A percentile compares a stretch with the other conserved stretches of the same genome.
phyloP scores from a whole-genome alignment of 2,888 invertebrate species.

The Perithous albicinctus region DNA sequence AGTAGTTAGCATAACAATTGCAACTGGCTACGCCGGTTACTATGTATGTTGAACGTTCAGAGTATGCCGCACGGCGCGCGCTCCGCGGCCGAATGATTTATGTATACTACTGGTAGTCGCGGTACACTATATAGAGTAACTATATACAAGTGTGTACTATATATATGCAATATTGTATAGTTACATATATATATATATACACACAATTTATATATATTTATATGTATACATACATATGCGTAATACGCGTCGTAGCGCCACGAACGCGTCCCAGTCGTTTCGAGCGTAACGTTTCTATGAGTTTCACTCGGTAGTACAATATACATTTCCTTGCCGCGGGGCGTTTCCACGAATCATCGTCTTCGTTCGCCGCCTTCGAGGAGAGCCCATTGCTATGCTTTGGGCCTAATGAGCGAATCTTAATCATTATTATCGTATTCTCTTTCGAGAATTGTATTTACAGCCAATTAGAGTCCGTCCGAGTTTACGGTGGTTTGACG shows the following conservation, averaged over 20 bases:
- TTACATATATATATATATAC: constrained; percentile 5
- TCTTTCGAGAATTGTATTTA: constrained; percentile 57
- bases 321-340: constrained; percentile 39
- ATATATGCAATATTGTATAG: neutral
- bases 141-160: neutral
- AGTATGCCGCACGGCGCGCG: constrained; percentile 49
- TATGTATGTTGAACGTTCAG: constrained; percentile 67
- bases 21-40: constrained; percentile 76
- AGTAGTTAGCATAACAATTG: constrained; percentile 84
- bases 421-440: constrained; percentile 60
- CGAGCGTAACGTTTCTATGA: constrained; percentile 73
- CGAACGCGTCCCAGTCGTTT: constrained; percentile 71
- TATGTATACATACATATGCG: constrained; percentile 64
- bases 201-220: constrained; percentile 10
- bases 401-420: constrained; percentile 65
- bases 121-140: constrained; percentile 11
- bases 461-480: constrained; percentile 61
- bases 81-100: constrained; percentile 79
- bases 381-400: constrained; percentile 49
- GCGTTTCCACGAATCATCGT: constrained; percentile 58
- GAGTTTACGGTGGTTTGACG: constrained; percentile 54
- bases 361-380: constrained; percentile 61
- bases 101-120: constrained; percentile 67
- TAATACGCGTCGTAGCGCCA: constrained; percentile 48
- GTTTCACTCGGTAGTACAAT: constrained; percentile 69